Conservation (phyloP, 2,797 vertebrate species). For the Vipera ursinii region DNA sequence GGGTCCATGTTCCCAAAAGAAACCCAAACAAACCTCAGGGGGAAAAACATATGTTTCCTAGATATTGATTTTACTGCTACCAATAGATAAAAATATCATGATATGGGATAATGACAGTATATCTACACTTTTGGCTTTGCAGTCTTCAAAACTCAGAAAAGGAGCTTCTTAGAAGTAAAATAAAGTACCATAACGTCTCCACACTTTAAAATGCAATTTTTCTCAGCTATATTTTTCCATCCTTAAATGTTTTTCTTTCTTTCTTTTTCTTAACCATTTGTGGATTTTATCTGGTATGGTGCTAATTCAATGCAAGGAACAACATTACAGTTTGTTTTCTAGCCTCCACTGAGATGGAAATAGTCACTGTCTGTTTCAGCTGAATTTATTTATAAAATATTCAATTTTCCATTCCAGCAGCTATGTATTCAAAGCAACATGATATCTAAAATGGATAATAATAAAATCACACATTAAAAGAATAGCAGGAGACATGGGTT, state of each 20-base stretch:
- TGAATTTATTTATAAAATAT: slow-evolving; percentile 2
- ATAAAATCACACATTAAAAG: background rate
- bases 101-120: background rate
- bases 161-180: background rate
- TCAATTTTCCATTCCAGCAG: background rate
- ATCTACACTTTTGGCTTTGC: background rate
- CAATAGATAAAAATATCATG: background rate
- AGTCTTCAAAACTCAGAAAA: background rate
- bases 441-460: background rate
- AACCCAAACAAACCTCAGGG: background rate
- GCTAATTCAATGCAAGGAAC: background rate
- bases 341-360: background rate
- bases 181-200: background rate
- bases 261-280: background rate
- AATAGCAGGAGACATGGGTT: background rate
- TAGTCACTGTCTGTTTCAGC: background rate
- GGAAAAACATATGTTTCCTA: background rate
- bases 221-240: background rate
- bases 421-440: background rate
- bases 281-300: background rate
- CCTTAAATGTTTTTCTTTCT: background rate
- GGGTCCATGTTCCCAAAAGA: slow-evolving; percentile 13
- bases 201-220: background rate
- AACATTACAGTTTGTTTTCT: background rate
- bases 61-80: background rate